Base-by-base conservation (phyloP, 1,140 invertebrate species). In the Drosophila pectinifera region DNA sequence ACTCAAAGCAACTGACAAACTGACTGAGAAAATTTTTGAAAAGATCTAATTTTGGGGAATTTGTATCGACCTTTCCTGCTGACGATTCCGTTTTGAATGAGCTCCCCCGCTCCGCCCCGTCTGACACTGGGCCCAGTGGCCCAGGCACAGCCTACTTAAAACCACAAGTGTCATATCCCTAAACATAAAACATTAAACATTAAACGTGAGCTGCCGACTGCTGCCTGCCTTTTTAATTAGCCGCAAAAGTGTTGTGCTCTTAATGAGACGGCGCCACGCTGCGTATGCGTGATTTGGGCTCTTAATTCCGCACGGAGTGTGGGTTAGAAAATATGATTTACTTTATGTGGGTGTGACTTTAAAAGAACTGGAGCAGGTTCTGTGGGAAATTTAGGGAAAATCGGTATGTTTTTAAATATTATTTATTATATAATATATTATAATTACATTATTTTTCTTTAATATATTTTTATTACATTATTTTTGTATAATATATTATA, bases 171-270 rank as follows among this genome's bases (percentile, higher is more conserved):
- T 67, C 24, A 65, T 69, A 28, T 31, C 5, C 28, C 7, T 22
- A 20, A 34, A 10, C 18, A 56, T 34, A 28, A 26, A 13, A 24
- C 18, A 56, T 34, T 36, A 26, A 10, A 18, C n/a, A 65, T 58
- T 38, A 34, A 56, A 8, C 4, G 14, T 31, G 13, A 34, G 28
- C 20, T 18, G 20, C 6, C 4, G 8, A 11, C 54, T 43, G 31
- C 16, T 38, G 10, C 14, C 20, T 4, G 4, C 2, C 3, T 39
- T 64, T 67, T 65, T 67, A 67, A 67, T 67, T 67, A 67, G 59
- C 64, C 64, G n/a, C 64, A 49, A 65, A 64, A 67, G 59, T 48
- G 59, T 39, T 38, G 42, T 46, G 42, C 34, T 34, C 14, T 10
- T 67, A 67, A 67, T 67, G 61, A 51, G 43, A 34, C 14, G 34